Conservation (phyloP, 2,888 invertebrate species). For the Nowickia ferox region DNA sequence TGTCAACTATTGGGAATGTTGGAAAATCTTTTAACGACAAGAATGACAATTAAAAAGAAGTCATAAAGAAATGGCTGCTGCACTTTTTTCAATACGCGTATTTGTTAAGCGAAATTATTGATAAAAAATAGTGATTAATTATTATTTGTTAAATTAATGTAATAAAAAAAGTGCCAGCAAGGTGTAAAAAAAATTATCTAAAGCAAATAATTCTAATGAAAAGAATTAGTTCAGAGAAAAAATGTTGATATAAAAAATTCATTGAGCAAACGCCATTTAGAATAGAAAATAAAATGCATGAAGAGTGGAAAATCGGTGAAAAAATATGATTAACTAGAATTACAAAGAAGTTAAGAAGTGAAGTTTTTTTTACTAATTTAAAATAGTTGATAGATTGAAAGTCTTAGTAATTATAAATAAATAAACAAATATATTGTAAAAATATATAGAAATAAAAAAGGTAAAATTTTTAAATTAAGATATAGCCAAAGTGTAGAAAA, state of each 20-base stretch:
- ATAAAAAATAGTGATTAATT: conserved; percentile 44
- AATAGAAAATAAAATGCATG: conserved; percentile 63
- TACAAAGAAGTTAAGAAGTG: conserved; percentile 42
- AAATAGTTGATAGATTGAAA: conserved; percentile 1
- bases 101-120: conserved; percentile 58
- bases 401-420: background rate
- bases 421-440: background rate
- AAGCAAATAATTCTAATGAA: background rate
- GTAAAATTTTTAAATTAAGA: background rate
- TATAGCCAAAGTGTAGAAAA: background rate
- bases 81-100: conserved; percentile 68
- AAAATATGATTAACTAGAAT: conserved; percentile 61
- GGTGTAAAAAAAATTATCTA: conserved; percentile 9
- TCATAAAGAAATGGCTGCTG: conserved; percentile 69
- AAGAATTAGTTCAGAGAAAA: background rate
- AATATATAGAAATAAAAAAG: conserved; percentile 13
- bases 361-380: conserved; percentile 12
- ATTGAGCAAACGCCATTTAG: conserved; percentile 61
- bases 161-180: conserved; percentile 35
- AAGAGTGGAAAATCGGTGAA: conserved; percentile 61
- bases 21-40: conserved; percentile 43
- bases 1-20: conserved; percentile 57
- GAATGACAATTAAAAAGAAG: conserved; percentile 65
- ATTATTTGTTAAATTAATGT: conserved; percentile 28
- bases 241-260: conserved; percentile 24